Base-by-base conservation (phyloP, 2,113 vertebrate genomes). In the Sander lucioperca region DNA sequence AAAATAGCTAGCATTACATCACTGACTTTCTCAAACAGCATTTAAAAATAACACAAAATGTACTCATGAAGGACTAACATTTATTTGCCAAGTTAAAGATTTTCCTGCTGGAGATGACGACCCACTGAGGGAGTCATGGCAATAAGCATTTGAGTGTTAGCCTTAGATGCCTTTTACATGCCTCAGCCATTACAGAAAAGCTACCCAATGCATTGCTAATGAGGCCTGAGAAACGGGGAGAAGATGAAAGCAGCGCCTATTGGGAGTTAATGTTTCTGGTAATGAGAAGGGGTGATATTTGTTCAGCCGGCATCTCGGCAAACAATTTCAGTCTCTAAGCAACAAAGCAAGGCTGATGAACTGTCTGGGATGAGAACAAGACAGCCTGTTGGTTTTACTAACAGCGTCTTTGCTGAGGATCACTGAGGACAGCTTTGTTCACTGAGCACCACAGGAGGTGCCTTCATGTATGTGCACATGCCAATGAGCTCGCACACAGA, bases 281-380 rank as follows among this genome's bases (percentile, higher is more conserved):
- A 86, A 86, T 82, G 76, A 91, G 77, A 56, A 73, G 74, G 61
- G 67, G 63, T 33, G 56, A 82, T 79, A 88, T 93, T 89, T 83
- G 74, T 70, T 88, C 59, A 85, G 79, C 23, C 30, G 2, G 57
- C 59, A 75, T 83, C 53, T 80, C 15, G 0, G 73, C 74, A 90
- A 90, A 90, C 47, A 79, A 45, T 74, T 83, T 79, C 56, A 47
- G 74, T 81, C 83, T 90, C 85, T 23, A 76, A 63, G 81, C 82
- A 89, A 86, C 86, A 73, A 57, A 87, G 65, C 43, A 9, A 62
- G 53, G 59, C 53, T 3, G 62, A 2, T 5, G 62, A 2, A 47
- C 54, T 0, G 21, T 78, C 30, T 70, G 70, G 39, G 62, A 69
- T 7, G 27, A 71, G 82, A 80, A 64, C 75, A 62, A 83, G 80